These are phyloP conservation scores for Apamea anceps DNA, from an alignment of 2,888 invertebrate species.

Conservation along the genomic window DNA sequence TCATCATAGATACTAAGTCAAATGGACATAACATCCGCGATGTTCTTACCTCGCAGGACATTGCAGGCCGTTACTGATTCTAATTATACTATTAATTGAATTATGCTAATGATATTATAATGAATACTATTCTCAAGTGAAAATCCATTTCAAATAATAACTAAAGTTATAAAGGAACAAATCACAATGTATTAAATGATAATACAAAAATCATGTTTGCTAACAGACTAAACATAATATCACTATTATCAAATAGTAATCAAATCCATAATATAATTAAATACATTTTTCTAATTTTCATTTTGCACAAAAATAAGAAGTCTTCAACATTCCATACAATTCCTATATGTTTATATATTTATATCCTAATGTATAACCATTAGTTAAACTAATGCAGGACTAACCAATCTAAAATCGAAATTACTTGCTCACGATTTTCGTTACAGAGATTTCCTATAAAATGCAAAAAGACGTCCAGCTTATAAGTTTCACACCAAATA, in stretches of 20 bases:
- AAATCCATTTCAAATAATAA: slow-evolving; percentile 80
- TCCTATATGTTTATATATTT: slow-evolving; percentile 73
- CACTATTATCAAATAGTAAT: slow-evolving; percentile 84
- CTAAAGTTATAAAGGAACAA: slow-evolving; percentile 84
- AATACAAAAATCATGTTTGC: slow-evolving; percentile 78
- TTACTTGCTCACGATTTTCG: slow-evolving; percentile 72
- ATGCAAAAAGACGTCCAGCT: slow-evolving; percentile 72
- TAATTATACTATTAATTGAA: slow-evolving; percentile 64
- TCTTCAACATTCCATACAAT: slow-evolving; percentile 82
- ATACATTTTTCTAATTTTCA: slow-evolving; percentile 78
- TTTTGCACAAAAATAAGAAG: slow-evolving; percentile 82
- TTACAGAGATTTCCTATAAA: slow-evolving; percentile 75
- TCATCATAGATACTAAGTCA: slow-evolving; percentile 17
- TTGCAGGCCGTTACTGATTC: slow-evolving; percentile 39
- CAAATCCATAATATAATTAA: slow-evolving; percentile 79
- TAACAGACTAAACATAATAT: slow-evolving; percentile 85
- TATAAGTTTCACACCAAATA: slow-evolving; percentile 62
- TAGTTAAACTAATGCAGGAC: slow-evolving; percentile 83
- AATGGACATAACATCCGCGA: slow-evolving; percentile 16
- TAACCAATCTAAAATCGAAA: slow-evolving; percentile 76
- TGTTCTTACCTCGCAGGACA: slow-evolving; percentile 6
- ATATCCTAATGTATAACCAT: slow-evolving; percentile 79
- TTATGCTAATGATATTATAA: slow-evolving; percentile 67
- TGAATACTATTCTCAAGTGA: slow-evolving; percentile 69
- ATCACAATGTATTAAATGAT: slow-evolving; percentile 81